phyloP scores from a whole-genome alignment of 2,113 vertebrate species.

The Zapornia atra region DNA sequence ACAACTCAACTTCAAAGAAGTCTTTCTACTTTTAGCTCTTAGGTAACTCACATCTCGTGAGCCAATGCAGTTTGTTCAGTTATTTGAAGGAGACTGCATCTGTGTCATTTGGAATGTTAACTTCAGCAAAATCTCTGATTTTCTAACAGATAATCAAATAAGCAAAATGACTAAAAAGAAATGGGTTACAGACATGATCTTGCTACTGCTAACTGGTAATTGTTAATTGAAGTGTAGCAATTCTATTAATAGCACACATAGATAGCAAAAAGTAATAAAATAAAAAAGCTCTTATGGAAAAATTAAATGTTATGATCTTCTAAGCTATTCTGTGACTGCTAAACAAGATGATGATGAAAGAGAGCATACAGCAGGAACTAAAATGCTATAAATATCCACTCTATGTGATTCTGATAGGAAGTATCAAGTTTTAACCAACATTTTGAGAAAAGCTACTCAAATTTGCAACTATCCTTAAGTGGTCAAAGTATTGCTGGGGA shows the following conservation, averaged over 20 bases:
- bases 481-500: background rate
- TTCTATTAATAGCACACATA: background rate
- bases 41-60: background rate
- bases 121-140: background rate
- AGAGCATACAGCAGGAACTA: background rate
- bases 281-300: constrained; percentile 5
- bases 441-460: background rate
- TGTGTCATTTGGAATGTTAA: background rate
- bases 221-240: background rate
- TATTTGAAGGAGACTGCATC: background rate
- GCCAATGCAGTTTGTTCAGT: background rate
- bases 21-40: background rate
- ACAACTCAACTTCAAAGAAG: background rate
- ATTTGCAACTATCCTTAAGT: background rate
- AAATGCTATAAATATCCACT: constrained; percentile 31
- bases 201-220: background rate
- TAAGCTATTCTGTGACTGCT: constrained; percentile 29
- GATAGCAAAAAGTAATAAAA: background rate
- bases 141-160: background rate
- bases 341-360: constrained; percentile 39
- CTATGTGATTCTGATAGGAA: background rate
- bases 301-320: constrained; percentile 43
- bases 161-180: background rate
- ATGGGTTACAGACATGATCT: background rate
- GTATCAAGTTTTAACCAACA: constrained; percentile 23